phyloP scores from a whole-genome alignment of 2,113 vertebrate genomes.

The Arothron firmamentum region DNA sequence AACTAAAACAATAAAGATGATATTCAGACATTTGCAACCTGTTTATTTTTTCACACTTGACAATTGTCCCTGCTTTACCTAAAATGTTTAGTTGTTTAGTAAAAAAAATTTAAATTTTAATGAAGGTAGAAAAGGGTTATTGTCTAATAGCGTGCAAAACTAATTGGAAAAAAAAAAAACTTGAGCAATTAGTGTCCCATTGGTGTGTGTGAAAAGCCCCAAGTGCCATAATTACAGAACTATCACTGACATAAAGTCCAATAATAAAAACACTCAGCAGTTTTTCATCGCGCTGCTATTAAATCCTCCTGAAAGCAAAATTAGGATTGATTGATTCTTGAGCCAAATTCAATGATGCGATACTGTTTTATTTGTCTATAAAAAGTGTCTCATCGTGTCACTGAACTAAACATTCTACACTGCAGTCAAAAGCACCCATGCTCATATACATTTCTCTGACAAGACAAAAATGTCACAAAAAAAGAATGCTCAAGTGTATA shows the following conservation, averaged over 20 bases:
- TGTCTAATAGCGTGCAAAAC: background rate
- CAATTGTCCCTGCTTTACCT: background rate
- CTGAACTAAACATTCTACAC: no score
- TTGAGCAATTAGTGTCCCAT: slow-evolving; percentile 38
- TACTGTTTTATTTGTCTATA: slow-evolving; percentile 52
- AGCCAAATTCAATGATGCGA: no score
- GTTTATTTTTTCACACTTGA: no score
- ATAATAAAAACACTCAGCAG: slow-evolving; percentile 11
- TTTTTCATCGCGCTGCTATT: background rate
- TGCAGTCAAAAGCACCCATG: no score
- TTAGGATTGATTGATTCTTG: background rate
- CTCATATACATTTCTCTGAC: background rate
- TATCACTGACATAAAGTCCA: slow-evolving; percentile 1
- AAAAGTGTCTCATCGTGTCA: slow-evolving; percentile 37
- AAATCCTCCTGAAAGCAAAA: background rate
- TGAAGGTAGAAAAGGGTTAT: background rate
- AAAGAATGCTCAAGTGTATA: slow-evolving; percentile 1
- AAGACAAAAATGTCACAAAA: slow-evolving; percentile 15
- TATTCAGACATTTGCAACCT: no score
- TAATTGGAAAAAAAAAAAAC: background rate
- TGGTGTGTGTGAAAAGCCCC: slow-evolving; percentile 17
- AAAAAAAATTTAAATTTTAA: no score
- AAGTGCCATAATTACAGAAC: slow-evolving; percentile 42
- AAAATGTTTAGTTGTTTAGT: background rate
- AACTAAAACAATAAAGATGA: no score